Percentiles rank a stretch among this genome's conserved stretches.
phyloP scores from a whole-genome alignment of 2,797 vertebrate species.

The Intellagama lesueurii region DNA sequence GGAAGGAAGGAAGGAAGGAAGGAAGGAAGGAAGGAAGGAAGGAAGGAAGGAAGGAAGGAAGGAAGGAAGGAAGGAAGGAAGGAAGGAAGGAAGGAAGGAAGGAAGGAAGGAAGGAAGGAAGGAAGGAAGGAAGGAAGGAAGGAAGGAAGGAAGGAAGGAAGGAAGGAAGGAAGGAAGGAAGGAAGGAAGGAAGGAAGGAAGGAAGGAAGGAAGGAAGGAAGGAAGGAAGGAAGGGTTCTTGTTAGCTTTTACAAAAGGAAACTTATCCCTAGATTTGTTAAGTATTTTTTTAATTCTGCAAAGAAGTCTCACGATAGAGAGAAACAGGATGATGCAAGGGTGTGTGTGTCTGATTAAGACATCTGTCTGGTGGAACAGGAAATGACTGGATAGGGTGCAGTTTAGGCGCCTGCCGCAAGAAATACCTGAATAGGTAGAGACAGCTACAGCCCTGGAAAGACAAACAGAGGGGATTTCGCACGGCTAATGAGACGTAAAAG shows the following conservation, averaged over 20 bases:
- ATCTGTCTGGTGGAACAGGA: neutral
- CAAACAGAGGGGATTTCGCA: slow-evolving; percentile 11
- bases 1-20: too few relatives aligned
- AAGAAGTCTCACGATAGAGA: neutral
- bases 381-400: neutral
- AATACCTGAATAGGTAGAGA: neutral
- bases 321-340: too few relatives aligned
- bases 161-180: neutral
- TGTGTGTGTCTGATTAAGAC: neutral
- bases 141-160: neutral
- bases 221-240: neutral
- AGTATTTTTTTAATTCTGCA: neutral
- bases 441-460: neutral
- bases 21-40: too few relatives aligned
- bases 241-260: neutral
- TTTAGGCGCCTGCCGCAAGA: neutral
- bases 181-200: neutral
- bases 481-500: slow-evolving; percentile 13
- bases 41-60: too few relatives aligned
- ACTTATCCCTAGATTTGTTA: neutral
- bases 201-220: neutral
- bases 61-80: too few relatives aligned
- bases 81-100: neutral
- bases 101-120: neutral
- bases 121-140: neutral